Evolutionary conservation across 2,113 vertebrate species (phyloP), one percentile per base, ranked within the genome.

Genomic region (Syrmaticus mikado): DNA sequence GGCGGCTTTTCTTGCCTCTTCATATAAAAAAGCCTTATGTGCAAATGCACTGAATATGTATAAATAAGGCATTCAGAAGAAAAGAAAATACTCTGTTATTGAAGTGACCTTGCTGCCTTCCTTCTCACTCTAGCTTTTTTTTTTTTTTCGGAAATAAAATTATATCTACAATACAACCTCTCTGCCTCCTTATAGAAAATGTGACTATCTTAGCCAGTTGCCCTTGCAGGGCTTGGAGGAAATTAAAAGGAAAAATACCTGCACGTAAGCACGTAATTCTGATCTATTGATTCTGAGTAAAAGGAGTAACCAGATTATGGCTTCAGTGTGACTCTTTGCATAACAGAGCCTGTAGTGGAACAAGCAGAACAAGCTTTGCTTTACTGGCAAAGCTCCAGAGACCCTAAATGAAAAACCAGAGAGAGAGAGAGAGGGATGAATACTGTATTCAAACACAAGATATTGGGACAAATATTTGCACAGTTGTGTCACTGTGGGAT

Each of bases 61-160:
- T 83, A 85, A 82, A 92, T 38, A 85, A 66, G 25, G 25, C 62
- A 85, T 62, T 38, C 77, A 81, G 68, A 76, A 83, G 43, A 67
- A 62, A 52, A 41, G 28, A 75, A 89, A 83, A 87, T 82, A 89
- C 16, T 89, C 57, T 75, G 38, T 89, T 92, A 74, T 91, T 95
- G 92, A 95, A 81, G 64, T 91, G 93, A 95, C 94, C 93, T 94
- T 92, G 71, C 81, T 89, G 57, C 80, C 62, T 92, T 85, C 43
- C 53, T 74, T 94, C 64, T 90, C 57, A 43, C 57, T 94, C 38
- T 38, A 52, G 90, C 32, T 27, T 86, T 36, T 70, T 90, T 83
- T 77, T 82, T 88, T 36, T 70, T 85, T 83, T 75, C 93, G 57
- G n/a, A 87, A 90, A 91, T 72, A 90, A 86, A 88, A 86, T 94